Conservation (phyloP, 2,797 vertebrate genomes). For the Oreortyx pictus region DNA sequence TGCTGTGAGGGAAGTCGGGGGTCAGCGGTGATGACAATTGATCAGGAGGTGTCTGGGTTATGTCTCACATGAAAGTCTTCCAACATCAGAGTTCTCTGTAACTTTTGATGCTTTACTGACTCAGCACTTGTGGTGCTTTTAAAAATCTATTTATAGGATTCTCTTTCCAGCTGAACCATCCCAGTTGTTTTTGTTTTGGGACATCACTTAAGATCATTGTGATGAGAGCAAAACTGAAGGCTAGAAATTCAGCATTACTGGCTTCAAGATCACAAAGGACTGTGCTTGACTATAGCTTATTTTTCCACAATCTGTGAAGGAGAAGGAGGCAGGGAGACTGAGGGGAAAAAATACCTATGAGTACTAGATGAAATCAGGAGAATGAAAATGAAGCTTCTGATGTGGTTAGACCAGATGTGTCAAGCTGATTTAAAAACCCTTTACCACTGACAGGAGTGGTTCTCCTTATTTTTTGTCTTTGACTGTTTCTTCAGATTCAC, state of each 20-base stretch:
- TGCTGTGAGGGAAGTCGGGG: not conserved
- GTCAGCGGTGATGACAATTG: not conserved
- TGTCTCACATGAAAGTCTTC: not conserved
- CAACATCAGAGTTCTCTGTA: not conserved
- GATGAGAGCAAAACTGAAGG: not conserved
- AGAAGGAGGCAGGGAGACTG: not conserved
- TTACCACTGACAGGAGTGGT: not conserved
- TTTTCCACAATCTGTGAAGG: not conserved
- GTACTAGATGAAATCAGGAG: not conserved
- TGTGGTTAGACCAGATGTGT: not conserved
- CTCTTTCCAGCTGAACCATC: not conserved
- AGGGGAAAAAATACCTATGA: not conserved
- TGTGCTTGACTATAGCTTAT: not conserved
- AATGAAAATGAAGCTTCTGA: not conserved
- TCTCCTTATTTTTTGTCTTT: not conserved
- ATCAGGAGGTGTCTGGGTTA: not conserved
- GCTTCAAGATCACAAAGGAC: not conserved
- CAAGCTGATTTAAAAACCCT: not conserved
- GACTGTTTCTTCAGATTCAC: not conserved
- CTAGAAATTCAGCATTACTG: not conserved
- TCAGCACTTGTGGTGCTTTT: not conserved
- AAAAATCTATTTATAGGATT: not conserved
- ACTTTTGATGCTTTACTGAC: not conserved
- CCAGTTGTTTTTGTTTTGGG: not conserved
- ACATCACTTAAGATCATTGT: not conserved